phyloP scores from a whole-genome alignment of 1,140 invertebrate genomes.

The Mamestra configurata region DNA sequence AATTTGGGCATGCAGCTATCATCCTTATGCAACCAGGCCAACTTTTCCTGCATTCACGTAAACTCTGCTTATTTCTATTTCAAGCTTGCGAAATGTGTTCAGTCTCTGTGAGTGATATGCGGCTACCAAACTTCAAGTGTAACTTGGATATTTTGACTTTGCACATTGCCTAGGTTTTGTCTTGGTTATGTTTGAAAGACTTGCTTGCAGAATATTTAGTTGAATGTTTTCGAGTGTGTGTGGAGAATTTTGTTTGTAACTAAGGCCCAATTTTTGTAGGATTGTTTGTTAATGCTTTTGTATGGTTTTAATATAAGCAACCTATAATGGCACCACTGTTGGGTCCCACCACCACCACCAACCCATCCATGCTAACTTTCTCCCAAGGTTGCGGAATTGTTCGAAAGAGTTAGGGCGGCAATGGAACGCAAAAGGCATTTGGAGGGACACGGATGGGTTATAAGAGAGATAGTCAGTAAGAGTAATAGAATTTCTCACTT shows the following conservation, averaged over 20 bases:
- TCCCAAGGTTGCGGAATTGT: no score
- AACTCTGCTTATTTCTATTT: constrained; percentile 64
- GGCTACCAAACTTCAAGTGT: constrained; percentile 39
- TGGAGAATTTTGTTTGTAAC: not conserved
- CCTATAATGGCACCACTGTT: no score
- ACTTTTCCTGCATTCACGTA: constrained; percentile 36
- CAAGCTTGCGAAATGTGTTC: constrained; percentile 67
- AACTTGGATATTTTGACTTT: constrained; percentile 46
- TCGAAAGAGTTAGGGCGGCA: no score
- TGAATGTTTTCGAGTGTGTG: not conserved
- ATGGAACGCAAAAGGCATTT: no score
- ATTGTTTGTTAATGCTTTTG: no score
- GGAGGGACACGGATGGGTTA: no score
- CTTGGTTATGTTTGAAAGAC: not conserved
- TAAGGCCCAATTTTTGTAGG: not conserved
- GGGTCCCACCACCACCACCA: no score
- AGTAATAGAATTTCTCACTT: no score
- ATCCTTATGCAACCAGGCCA: constrained; percentile 13
- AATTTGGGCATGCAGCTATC: constrained; percentile 15
- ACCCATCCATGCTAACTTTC: no score
- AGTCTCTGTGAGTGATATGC: constrained; percentile 66
- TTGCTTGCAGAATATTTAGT: not conserved
- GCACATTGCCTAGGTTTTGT: constrained; percentile 16
- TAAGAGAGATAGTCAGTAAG: no score
- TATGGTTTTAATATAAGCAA: no score